Conservation (phyloP, 2,113 vertebrate genomes). For the Pseudorasbora parva region DNA sequence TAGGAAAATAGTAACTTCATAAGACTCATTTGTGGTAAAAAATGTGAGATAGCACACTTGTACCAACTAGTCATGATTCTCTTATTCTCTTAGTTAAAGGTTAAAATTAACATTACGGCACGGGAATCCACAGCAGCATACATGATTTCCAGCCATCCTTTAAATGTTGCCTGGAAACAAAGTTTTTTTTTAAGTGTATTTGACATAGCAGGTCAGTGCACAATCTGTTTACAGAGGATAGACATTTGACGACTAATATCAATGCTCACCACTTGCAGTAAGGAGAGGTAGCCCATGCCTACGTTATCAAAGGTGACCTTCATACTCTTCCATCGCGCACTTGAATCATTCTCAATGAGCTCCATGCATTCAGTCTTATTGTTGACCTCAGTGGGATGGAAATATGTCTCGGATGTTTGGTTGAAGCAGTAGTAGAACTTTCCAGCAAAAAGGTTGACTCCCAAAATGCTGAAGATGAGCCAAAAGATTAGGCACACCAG, state of each 20-base stretch:
- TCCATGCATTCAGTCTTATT: slow-evolving; percentile 84
- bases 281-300: slow-evolving; percentile 91
- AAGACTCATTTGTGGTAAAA: no score
- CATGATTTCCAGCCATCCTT: slow-evolving; percentile 99
- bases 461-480: slow-evolving; percentile 99
- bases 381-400: slow-evolving; percentile 70
- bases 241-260: not conserved
- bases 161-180: slow-evolving; percentile 89
- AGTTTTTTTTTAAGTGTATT: not conserved
- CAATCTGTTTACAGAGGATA: not conserved
- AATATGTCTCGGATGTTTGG: slow-evolving; percentile 76
- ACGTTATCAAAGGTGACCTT: slow-evolving; percentile 96
- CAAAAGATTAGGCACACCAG: slow-evolving; percentile 97
- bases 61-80: no score
- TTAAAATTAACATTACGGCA: slow-evolving; percentile 68
- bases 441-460: slow-evolving; percentile 93
- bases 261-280: slow-evolving; percentile 92
- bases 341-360: slow-evolving; percentile 60
- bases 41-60: no score
- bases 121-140: slow-evolving; percentile 91
- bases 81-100: not conserved
- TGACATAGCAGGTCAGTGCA: not conserved
- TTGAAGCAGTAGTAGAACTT: slow-evolving; percentile 91
- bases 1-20: not conserved
- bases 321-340: slow-evolving; percentile 87